Evolutionary conservation across 2,888 invertebrate species (phyloP).

Genomic region (Drymonia ruficornis): DNA sequence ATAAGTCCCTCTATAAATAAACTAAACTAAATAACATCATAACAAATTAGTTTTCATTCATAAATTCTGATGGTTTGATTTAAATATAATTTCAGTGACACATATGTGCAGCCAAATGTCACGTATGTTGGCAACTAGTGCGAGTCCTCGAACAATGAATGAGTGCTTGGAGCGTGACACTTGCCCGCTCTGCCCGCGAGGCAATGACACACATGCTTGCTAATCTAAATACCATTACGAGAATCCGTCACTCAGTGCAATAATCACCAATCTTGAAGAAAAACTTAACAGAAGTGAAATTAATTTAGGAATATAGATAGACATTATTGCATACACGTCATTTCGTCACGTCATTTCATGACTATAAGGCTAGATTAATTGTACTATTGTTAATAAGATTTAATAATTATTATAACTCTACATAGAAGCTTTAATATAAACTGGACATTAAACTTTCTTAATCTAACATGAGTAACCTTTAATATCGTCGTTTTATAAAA

Average conservation of each 20-base stretch:
- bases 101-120: slow-evolving; percentile 69
- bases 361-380: slow-evolving; percentile 74
- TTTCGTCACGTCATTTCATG: slow-evolving; percentile 56
- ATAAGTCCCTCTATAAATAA: neutral
- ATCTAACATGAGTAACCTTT: slow-evolving; percentile 31
- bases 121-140: slow-evolving; percentile 62
- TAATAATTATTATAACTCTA: slow-evolving; percentile 21
- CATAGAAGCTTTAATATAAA: slow-evolving; percentile 52
- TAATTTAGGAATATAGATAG: slow-evolving; percentile 32
- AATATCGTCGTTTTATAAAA: slow-evolving; percentile 41
- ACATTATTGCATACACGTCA: slow-evolving; percentile 43
- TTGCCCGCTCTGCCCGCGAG: slow-evolving; percentile 38
- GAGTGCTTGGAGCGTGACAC: slow-evolving; percentile 58
- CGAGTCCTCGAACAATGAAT: slow-evolving; percentile 61
- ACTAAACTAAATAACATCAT: slow-evolving; percentile 9
- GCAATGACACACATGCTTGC: slow-evolving; percentile 63
- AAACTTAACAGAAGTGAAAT: slow-evolving; percentile 53
- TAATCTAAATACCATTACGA: slow-evolving; percentile 51
- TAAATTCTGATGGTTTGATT: slow-evolving; percentile 23
- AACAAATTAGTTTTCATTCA: neutral
- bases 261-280: slow-evolving; percentile 61
- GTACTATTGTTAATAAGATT: slow-evolving; percentile 69
- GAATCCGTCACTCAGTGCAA: slow-evolving; percentile 48
- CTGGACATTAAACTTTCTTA: slow-evolving; percentile 51
- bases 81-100: slow-evolving; percentile 56